Evolutionary conservation across 2,888 invertebrate species (phyloP).

Genomic region (Lacanobia oleracea): DNA sequence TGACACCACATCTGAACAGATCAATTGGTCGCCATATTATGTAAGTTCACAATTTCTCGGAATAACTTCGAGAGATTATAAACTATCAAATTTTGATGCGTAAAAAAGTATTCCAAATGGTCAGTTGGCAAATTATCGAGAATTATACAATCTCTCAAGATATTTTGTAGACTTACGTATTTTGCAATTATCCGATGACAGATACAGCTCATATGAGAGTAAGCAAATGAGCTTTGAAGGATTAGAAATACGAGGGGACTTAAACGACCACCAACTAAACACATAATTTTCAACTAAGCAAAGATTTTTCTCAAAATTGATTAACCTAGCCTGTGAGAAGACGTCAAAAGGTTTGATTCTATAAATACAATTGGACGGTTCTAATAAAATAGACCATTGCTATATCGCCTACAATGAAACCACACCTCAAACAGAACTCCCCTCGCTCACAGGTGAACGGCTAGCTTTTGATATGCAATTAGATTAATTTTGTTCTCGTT

Average conservation of each 20-base stretch:
- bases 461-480: conserved; percentile 54
- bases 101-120: too few species aligned
- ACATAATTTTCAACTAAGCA: background rate
- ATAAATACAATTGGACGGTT: background rate
- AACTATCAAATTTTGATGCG: too few species aligned
- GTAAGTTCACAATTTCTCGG: too few species aligned
- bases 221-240: background rate
- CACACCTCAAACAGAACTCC: conserved; percentile 33
- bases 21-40: too few species aligned
- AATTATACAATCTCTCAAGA: too few species aligned
- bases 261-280: background rate
- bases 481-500: conserved; percentile 47
- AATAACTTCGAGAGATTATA: too few species aligned
- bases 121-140: too few species aligned
- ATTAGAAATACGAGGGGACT: background rate
- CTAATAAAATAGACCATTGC: background rate
- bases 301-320: background rate
- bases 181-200: too few species aligned
- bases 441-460: conserved; percentile 57
- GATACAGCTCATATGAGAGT: background rate
- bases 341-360: background rate
- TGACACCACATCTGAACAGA: too few species aligned
- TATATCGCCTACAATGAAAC: conserved; percentile 28
- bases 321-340: too few species aligned
- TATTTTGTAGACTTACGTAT: too few species aligned